These are phyloP conservation scores for Eremophila alpestris DNA, from an alignment of 2,797 vertebrate species.

Conservation along the genomic window DNA sequence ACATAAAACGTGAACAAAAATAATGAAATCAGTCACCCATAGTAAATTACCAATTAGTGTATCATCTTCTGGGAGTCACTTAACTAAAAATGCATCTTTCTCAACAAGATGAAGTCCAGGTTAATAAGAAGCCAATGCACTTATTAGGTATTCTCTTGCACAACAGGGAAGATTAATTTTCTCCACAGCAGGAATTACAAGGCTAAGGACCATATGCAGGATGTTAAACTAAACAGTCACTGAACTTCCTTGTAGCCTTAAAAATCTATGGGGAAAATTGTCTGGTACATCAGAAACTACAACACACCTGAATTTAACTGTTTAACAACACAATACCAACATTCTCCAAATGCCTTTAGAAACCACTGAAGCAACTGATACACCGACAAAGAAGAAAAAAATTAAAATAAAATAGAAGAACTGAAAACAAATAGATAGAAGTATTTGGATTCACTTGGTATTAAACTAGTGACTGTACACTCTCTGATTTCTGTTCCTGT, in stretches of 20 bases:
- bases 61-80: neutral
- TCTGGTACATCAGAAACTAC: neutral
- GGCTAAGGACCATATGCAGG: neutral
- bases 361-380: neutral
- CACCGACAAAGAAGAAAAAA: neutral
- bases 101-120: neutral
- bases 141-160: neutral
- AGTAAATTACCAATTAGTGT: neutral
- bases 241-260: neutral
- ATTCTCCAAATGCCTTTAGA: neutral
- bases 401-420: neutral
- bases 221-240: neutral
- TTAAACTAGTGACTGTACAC: neutral
- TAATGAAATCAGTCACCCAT: neutral
- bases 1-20: neutral
- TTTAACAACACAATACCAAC: neutral
- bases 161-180: neutral
- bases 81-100: neutral
- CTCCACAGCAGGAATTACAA: neutral
- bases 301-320: neutral
- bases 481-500: neutral
- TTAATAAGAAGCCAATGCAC: constrained; percentile 3
- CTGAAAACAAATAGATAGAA: neutral
- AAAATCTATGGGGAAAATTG: neutral
- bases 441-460: neutral